Conservation (phyloP, 2,888 invertebrate species). For the Caenorhabditis wallacei region DNA sequence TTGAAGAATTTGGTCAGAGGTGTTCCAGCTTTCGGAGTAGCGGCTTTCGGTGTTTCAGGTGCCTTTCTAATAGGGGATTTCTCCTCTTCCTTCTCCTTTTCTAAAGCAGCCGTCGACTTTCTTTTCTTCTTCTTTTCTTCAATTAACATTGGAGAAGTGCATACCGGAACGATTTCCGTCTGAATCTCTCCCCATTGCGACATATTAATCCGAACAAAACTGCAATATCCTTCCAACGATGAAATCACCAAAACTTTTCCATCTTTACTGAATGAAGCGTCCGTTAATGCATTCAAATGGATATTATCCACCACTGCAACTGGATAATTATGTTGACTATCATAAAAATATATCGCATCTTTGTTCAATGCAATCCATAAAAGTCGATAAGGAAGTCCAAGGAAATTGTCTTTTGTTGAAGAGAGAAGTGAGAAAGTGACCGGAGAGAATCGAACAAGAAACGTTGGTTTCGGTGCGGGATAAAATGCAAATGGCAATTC, state of each 20-base stretch:
- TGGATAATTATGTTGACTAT: conserved; percentile 91
- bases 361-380: conserved; percentile 94
- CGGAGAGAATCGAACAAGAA: conserved; percentile 91
- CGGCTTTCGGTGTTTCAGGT: conserved; percentile 29
- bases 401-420: conserved; percentile 65
- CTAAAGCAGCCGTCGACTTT: conserved; percentile 24
- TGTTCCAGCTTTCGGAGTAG: conserved; percentile 25
- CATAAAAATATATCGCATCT: conserved; percentile 90
- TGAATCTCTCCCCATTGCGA: conserved; percentile 66
- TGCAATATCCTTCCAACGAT: conserved; percentile 94
- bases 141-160: conserved; percentile 50
- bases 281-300: conserved; percentile 92
- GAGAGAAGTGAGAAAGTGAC: conserved; percentile 85
- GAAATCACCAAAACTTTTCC: conserved; percentile 89
- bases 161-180: conserved; percentile 38
- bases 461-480: conserved; percentile 87
- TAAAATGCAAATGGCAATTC: conserved; percentile 62
- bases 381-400: conserved; percentile 88
- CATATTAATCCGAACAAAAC: conserved; percentile 88
- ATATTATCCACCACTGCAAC: conserved; percentile 90
- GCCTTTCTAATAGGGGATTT: conserved; percentile 43
- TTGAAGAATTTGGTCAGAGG: conserved; percentile 57
- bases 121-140: conserved; percentile 64
- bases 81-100: conserved; percentile 31
- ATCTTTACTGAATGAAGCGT: conserved; percentile 92